Base-by-base conservation (phyloP, 2,797 vertebrate species). In the Labroides dimidiatus region DNA sequence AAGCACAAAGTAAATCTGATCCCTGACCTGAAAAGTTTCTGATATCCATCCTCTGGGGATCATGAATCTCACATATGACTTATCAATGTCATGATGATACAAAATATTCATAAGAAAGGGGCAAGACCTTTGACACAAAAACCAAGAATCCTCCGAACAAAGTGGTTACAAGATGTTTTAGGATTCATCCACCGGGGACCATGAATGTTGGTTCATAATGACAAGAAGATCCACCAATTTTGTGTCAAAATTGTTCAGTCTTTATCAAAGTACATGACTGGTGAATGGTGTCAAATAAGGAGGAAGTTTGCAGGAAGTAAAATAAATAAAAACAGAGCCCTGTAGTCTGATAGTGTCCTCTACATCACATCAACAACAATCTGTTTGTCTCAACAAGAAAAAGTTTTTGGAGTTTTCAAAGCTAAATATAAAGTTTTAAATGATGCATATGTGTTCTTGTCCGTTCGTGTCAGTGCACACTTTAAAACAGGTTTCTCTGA, bases 401-500 rank as follows among this genome's bases (percentile, higher is more conserved):
- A 21, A 47, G 6, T 62, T 33, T 24, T 2, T 20, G 11, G 27
- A 17, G 11, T 61, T 55, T 33, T 20, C 4, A 36, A 57, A 43
- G 57, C 54, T 21, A 6, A 43, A 58, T 14, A 37, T 21, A 54
- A 37, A 15, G 20, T 47, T 62, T 37, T 55, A 72, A 75, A 71
- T 3, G 44, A 72, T 78, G 61, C 60, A 45, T 72, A n/a, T 21
- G 43, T 39, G 41, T 53, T 41, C 19, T n/a, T 64, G 64, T 75
- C 54, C 36, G 52, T 69, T 77, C n/a, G 21, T 56, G 27, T 73
- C 63, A 42, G 49, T 15, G 63, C 33, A 43, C 63, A 56, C 47
- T 57, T 63, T 21, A 70, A 73, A 80, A 33, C 66, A 65, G 24
- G 64, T 80, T 73, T 51, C 41, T 68, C 27, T 79, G 72, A 80